Conservation (phyloP, 2,888 invertebrate genomes). For the Ichneumoninae sp. region DNA sequence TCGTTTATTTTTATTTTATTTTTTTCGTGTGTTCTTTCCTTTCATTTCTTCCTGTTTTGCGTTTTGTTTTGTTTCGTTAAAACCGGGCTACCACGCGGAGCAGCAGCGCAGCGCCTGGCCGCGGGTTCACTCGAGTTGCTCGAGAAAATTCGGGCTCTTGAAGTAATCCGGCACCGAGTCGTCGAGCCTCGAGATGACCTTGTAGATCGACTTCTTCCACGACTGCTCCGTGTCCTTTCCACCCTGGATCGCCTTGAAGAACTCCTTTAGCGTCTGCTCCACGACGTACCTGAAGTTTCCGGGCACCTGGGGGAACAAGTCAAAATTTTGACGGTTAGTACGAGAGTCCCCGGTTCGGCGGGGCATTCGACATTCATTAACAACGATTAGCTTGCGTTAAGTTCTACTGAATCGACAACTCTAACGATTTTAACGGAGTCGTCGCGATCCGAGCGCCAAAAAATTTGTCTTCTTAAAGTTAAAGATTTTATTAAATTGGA, state of each 20-base stretch:
- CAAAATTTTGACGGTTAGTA: neutral
- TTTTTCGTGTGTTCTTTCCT: neutral
- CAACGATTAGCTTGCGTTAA: slow-evolving; percentile 53
- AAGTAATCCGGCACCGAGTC: slow-evolving; percentile 99
- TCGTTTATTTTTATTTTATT: neutral
- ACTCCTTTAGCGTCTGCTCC: slow-evolving; percentile 98
- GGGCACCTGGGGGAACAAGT: slow-evolving; percentile 91
- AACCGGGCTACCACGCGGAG: slow-evolving; percentile 71
- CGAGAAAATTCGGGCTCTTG: slow-evolving; percentile 99
- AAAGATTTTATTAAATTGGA: too few species aligned
- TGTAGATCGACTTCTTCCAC: slow-evolving; percentile 99
- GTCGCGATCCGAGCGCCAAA: neutral
- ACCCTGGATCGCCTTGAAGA: slow-evolving; percentile 98
- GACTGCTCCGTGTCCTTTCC: slow-evolving; percentile 99
- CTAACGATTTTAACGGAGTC: slow-evolving; percentile 45
- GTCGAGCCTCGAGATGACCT: slow-evolving; percentile 99
- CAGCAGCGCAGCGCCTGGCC: slow-evolving; percentile 72
- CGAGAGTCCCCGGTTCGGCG: too few species aligned
- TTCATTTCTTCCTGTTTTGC: slow-evolving; percentile 10
- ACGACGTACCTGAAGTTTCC: slow-evolving; percentile 98
- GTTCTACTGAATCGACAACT: slow-evolving; percentile 55
- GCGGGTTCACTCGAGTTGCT: slow-evolving; percentile 94
- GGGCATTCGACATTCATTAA: neutral
- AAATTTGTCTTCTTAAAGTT: neutral
- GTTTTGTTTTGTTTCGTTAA: slow-evolving; percentile 19